phyloP scores from a whole-genome alignment of 2,113 vertebrate species.

The pig (Sus scrofa) region T2T-Sscrofa CM000814.6:97243501-97244000 shows the following conservation, averaged over 20 bases:
- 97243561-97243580: not conserved
- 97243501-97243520: not conserved
- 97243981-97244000: not conserved
- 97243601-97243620: not conserved
- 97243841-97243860: not conserved
- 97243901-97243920: not conserved
- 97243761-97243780: not conserved
- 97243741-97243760: not conserved
- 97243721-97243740: not conserved
- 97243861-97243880: not conserved
- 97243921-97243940: slow-evolving; percentile 38
- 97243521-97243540: not conserved
- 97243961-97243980: slow-evolving; percentile 15
- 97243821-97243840: not conserved
- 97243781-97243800: not conserved
- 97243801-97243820: not conserved
- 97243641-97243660: not conserved
- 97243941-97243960: slow-evolving; percentile 1
- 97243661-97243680: not conserved
- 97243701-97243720: not conserved
- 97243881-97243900: not conserved
- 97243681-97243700: not conserved
- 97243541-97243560: slow-evolving; percentile 20
- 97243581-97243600: not conserved
- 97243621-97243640: not conserved